These are phyloP conservation scores for Calephelis virginiensis DNA, from an alignment of 1,140 invertebrate genomes.

Conservation along the genomic window DNA sequence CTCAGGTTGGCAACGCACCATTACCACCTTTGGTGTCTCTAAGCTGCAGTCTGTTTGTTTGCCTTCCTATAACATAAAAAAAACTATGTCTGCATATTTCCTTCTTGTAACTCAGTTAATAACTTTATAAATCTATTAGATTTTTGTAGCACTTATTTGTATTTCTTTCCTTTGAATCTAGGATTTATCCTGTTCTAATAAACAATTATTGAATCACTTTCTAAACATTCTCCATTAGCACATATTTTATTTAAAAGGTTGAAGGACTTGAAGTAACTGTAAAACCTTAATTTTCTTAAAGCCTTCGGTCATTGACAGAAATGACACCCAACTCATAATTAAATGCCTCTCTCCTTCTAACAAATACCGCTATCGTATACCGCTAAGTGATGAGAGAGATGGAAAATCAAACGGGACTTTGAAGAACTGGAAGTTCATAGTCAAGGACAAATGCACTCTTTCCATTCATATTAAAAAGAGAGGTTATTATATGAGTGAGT, in stretches of 20 bases:
- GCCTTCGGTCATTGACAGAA: constrained; percentile 69
- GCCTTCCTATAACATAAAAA: too few species aligned
- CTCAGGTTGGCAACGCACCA: too few species aligned
- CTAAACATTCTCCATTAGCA: background rate
- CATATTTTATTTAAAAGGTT: constrained; percentile 33
- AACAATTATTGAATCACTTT: background rate
- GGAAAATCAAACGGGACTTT: constrained; percentile 62
- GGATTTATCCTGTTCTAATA: background rate
- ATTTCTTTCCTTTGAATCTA: too few species aligned
- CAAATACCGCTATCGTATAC: constrained; percentile 23
- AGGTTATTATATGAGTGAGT: constrained; percentile 37
- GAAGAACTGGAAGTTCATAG: constrained; percentile 45
- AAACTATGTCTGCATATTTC: too few species aligned
- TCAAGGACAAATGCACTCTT: constrained; percentile 68
- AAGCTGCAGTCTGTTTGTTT: too few species aligned
- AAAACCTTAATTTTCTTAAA: constrained; percentile 58
- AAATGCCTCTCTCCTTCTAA: constrained; percentile 43
- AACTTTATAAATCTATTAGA: too few species aligned
- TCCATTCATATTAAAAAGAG: constrained; percentile 38
- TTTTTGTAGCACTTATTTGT: too few species aligned
- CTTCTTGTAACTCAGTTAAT: too few species aligned
- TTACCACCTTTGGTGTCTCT: too few species aligned
- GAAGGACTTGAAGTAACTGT: constrained; percentile 62
- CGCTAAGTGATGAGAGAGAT: constrained; percentile 38
- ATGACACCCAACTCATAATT: constrained; percentile 58